Evolutionary conservation across 2,888 invertebrate genomes (phyloP).

Genomic region (Steinernema hermaphroditum): DNA sequence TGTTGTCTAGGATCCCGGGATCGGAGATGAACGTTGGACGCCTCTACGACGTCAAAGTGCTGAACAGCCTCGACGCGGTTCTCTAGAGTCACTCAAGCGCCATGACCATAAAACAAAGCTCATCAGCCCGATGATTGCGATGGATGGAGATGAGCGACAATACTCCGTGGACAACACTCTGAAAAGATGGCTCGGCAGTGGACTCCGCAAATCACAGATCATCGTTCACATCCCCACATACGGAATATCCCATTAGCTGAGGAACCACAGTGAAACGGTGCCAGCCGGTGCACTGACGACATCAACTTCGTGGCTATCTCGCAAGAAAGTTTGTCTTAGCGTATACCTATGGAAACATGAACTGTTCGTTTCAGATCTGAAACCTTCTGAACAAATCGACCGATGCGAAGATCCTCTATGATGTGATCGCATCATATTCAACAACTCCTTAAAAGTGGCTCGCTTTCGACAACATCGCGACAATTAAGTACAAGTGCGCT

Average conservation of each 20-base stretch:
- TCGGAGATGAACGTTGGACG: slow-evolving; percentile 31
- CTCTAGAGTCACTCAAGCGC: slow-evolving; percentile 41
- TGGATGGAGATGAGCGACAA: neutral
- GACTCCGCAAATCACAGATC: slow-evolving; percentile 36
- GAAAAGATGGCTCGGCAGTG: slow-evolving; percentile 36
- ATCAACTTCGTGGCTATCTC: neutral
- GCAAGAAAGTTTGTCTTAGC: neutral
- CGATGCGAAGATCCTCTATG: slow-evolving; percentile 31
- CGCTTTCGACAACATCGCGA: slow-evolving; percentile 37
- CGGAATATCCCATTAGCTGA: slow-evolving; percentile 34
- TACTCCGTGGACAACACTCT: slow-evolving; percentile 32
- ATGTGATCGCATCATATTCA: slow-evolving; percentile 36
- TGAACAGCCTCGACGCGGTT: slow-evolving; percentile 41
- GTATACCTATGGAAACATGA: neutral
- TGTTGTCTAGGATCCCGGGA: no score
- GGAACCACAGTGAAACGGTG: neutral
- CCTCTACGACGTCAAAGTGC: slow-evolving; percentile 36
- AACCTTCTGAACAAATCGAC: neutral
- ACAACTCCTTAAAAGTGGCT: slow-evolving; percentile 36
- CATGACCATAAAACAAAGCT: slow-evolving; percentile 24
- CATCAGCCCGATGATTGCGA: slow-evolving; percentile 36
- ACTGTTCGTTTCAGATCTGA: slow-evolving; percentile 9
- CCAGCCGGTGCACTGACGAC: neutral
- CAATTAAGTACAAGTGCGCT: slow-evolving; percentile 47
- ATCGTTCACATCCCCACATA: slow-evolving; percentile 43